Base-by-base conservation (phyloP, 2,888 invertebrate species). In the Drosophila nr. perissopoda region DNA sequence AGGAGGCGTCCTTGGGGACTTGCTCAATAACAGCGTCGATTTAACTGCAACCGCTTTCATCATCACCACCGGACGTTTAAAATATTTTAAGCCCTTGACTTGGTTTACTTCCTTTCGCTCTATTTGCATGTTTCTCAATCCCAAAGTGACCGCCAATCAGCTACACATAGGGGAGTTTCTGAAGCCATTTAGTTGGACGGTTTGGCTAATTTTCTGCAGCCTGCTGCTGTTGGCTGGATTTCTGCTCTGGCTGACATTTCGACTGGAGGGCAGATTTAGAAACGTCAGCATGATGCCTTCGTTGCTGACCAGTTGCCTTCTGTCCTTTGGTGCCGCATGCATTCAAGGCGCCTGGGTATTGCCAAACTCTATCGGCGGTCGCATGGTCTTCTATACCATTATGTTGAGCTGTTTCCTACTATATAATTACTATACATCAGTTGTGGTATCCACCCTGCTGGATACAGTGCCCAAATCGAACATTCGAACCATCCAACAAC, bases 391-490 rank as follows among this genome's bases (percentile, higher is more conserved):
- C 58, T 83, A 90, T 21, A 81, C 90, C 0, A 57, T 92, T 10
- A 84, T 91, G 36, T n/a, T 91, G 10, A 88, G 92, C 1, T 91
- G 93, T 5, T 94, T 94, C 84, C 92, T 94, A 58, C 89, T 95
- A 62, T 95, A 95, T 84, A 95, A 95, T 16, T 94, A 95, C 18
- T 95, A 95, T 83, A 95, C 95, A 0, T 95, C 95, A 0, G 94
- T 94, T 84, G 95, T 95, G 73, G 95, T 95, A 0, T 95, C 95
- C 1, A 92, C 95, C 8, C 90, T 95, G 25, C 93, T 95, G 80
- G 94, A 95, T 0, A 94, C 94, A 1, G 94, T 95, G 0, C 92
- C 94, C 10, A 94, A 94, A 61, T 92, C 93, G 2, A 86, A 76
- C 51, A 94, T 95, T 16, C 93, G 92, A 48, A 94, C 94, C 0